Conservation (phyloP, 2,888 invertebrate genomes). For the Ecdyonurus torrentis region DNA sequence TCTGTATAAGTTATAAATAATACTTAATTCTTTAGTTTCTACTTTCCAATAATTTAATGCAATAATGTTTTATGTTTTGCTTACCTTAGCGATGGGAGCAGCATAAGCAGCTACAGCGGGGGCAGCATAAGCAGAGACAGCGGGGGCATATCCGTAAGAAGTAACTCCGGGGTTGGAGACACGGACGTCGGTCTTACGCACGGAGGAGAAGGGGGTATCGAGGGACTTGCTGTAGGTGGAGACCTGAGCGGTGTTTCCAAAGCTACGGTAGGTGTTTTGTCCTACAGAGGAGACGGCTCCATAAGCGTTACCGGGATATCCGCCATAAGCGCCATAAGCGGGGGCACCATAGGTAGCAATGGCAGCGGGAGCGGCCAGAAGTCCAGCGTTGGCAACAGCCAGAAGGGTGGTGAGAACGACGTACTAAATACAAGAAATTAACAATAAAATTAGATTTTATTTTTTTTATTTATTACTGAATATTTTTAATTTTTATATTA, state of each 20-base stretch:
- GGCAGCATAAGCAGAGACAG: too few relatives aligned
- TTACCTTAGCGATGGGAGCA: background rate
- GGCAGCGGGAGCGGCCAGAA: too few relatives aligned
- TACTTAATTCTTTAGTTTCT: too few relatives aligned
- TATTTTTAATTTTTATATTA: too few relatives aligned
- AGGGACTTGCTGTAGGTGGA: background rate
- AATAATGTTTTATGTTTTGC: too few relatives aligned
- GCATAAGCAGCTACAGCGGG: background rate
- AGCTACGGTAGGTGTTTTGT: background rate
- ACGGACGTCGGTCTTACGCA: background rate
- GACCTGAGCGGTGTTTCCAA: background rate
- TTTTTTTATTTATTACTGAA: too few relatives aligned
- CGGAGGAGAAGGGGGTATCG: background rate
- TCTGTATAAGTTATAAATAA: too few relatives aligned
- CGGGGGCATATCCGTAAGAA: background rate
- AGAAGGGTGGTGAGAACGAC: constrained; percentile 17
- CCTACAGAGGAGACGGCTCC: background rate
- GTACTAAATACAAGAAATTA: constrained; percentile 13
- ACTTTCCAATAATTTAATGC: too few relatives aligned
- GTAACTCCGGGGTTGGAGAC: background rate
- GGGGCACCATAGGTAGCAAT: too few relatives aligned
- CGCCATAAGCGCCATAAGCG: too few relatives aligned
- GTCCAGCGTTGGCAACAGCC: constrained; percentile 19
- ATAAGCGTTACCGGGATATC: too few relatives aligned
- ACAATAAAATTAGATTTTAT: too few relatives aligned